These are phyloP conservation scores for Drosophila santomea DNA, from an alignment of 1,140 invertebrate genomes.

Conservation along the genomic window DNA sequence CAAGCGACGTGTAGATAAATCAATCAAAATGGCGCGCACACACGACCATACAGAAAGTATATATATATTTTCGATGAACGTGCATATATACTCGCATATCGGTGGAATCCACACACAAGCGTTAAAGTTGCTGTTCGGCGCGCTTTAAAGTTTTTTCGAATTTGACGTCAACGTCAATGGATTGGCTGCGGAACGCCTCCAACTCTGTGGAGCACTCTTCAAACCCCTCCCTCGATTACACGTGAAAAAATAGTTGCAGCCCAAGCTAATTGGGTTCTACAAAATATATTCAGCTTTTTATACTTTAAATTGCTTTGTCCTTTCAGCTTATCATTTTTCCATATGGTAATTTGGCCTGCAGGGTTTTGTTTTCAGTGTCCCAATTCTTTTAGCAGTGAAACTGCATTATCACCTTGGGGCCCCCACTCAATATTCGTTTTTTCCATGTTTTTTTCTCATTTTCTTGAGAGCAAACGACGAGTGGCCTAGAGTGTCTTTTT, in stretches of 20 bases:
- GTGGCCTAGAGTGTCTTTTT: conserved; percentile 75
- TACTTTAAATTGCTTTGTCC: background rate
- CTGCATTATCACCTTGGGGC: conserved; percentile 76
- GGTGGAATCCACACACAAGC: conserved; percentile 18
- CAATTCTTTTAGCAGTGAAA: conserved; percentile 47
- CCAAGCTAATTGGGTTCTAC: background rate
- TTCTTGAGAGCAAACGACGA: conserved; percentile 46
- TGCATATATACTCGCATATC: background rate
- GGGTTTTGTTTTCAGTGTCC: conserved; percentile 4
- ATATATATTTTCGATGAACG: no score
- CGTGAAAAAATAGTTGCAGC: background rate
- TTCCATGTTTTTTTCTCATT: background rate
- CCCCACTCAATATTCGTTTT: conserved; percentile 46
- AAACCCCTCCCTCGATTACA: conserved; percentile 13
- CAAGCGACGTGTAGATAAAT: conserved; percentile 74
- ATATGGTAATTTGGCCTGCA: background rate
- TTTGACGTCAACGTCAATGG: conserved; percentile 53
- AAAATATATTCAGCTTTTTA: no score
- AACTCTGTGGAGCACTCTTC: conserved; percentile 4
- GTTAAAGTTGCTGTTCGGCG: conserved; percentile 59
- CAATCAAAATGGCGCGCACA: conserved; percentile 71
- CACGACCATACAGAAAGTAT: conserved; percentile 12
- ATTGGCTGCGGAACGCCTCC: conserved; percentile 38
- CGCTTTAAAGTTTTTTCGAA: conserved; percentile 70
- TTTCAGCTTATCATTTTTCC: background rate